Percentiles rank a stretch among this genome's conserved stretches.
These are phyloP conservation scores for Hoplias malabaricus DNA, from an alignment of 2,113 vertebrate species.

Conservation along the genomic window DNA sequence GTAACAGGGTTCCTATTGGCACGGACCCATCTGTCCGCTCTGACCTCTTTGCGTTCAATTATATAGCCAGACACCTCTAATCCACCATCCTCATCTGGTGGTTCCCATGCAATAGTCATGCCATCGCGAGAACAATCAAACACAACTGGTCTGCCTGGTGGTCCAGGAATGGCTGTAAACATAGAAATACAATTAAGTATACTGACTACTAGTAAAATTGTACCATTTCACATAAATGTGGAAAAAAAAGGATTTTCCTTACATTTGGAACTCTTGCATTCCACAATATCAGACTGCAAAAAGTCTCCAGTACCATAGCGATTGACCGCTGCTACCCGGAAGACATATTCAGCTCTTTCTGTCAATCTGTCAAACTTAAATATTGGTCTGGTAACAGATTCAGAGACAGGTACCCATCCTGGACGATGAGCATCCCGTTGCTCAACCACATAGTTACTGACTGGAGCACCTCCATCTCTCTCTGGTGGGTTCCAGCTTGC, in stretches of 20 bases:
- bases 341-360: constrained; percentile 93
- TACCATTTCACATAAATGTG: not conserved
- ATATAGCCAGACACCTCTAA: constrained; percentile 93
- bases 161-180: constrained; percentile 84
- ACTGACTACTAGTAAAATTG: not conserved
- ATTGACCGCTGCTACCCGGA: constrained; percentile 92
- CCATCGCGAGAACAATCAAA: constrained; percentile 94
- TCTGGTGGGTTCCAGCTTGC: constrained; percentile 91
- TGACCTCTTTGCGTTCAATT: constrained; percentile 95
- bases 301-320: constrained; percentile 94
- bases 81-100: constrained; percentile 92
- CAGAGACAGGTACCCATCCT: constrained; percentile 93
- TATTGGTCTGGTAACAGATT: constrained; percentile 87
- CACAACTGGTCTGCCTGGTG: constrained; percentile 87
- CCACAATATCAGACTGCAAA: constrained; percentile 89
- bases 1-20: constrained; percentile 96
- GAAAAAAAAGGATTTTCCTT: constrained; percentile 62
- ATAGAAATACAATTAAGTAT: constrained; percentile 20
- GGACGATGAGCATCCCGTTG: constrained; percentile 96
- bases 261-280: constrained; percentile 92
- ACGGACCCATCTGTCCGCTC: constrained; percentile 94
- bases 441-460: constrained; percentile 91
- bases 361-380: constrained; percentile 90
- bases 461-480: constrained; percentile 88
- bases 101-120: constrained; percentile 95